These are phyloP conservation scores for Lytechinus variegatus DNA, from an alignment of 35 echinoderm and acorn worm genomes.

Conservation along the genomic window DNA sequence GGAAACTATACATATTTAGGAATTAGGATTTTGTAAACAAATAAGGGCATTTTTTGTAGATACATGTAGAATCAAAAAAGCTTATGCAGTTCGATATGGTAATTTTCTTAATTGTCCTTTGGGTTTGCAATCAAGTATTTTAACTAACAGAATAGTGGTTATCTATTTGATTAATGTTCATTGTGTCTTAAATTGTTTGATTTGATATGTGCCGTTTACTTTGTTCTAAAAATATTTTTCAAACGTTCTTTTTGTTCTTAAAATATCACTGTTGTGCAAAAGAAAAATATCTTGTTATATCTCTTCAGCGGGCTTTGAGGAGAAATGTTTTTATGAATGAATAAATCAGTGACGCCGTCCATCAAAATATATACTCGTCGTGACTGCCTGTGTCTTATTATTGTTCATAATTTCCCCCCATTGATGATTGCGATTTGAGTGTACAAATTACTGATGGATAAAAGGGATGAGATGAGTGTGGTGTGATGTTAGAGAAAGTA, in stretches of 20 bases:
- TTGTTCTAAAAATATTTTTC: not conserved
- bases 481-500: not conserved
- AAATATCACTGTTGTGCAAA: not conserved
- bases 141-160: no score
- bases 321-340: conserved; percentile 15
- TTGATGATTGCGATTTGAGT: not conserved
- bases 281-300: not conserved
- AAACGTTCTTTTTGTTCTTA: not conserved
- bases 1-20: no score
- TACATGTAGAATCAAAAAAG: no score
- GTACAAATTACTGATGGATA: not conserved
- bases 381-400: not conserved
- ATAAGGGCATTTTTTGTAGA: no score
- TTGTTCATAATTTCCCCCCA: not conserved
- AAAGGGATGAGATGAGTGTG: not conserved
- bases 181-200: not conserved
- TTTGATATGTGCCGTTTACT: not conserved
- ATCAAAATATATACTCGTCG: not conserved
- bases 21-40: no score
- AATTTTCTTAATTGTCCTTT: no score
- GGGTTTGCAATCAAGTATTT: no score
- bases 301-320: not conserved
- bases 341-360: not conserved
- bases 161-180: no score
- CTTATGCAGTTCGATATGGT: no score